Evolutionary conservation across 2,888 invertebrate species (phyloP).

Genomic region (Pycnomerus fuliginosus): DNA sequence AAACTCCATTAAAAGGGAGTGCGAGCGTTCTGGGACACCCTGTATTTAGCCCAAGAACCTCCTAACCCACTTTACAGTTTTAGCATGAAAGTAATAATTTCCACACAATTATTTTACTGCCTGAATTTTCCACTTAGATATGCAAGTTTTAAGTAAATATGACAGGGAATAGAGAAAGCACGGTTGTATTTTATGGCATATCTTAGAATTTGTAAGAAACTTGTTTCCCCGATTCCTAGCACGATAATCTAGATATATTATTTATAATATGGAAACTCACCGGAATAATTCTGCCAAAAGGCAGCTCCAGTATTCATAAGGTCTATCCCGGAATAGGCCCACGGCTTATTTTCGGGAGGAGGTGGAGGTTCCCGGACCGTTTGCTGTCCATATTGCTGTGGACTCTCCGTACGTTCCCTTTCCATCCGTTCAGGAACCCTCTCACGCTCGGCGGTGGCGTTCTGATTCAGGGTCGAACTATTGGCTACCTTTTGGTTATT

Average conservation of each 20-base stretch:
- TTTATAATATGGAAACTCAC: constrained; percentile 55
- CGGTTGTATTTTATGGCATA: too few species aligned
- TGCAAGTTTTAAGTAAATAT: too few species aligned
- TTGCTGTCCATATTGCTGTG: constrained; percentile 33
- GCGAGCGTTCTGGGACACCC: too few species aligned
- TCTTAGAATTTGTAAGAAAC: too few species aligned
- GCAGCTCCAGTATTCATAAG: constrained; percentile 83
- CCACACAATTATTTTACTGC: too few species aligned
- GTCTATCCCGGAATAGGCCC: constrained; percentile 73
- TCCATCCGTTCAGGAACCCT: constrained; percentile 36
- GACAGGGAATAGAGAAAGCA: too few species aligned
- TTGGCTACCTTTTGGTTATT: constrained; percentile 36
- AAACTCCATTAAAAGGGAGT: too few species aligned
- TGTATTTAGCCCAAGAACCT: too few species aligned
- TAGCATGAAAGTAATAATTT: too few species aligned
- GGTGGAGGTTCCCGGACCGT: constrained; percentile 44
- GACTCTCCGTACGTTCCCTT: constrained; percentile 40
- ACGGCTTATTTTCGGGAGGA: constrained; percentile 61
- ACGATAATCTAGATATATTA: constrained; percentile 4
- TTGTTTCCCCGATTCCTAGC: not conserved
- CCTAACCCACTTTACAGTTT: too few species aligned
- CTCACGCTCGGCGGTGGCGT: constrained; percentile 29
- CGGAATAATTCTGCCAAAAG: constrained; percentile 91
- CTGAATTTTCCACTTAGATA: too few species aligned
- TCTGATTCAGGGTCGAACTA: constrained; percentile 22